These are phyloP conservation scores for Microtus pennsylvanicus DNA, from an alignment of 2,113 vertebrate genomes.

Conservation along the genomic window DNA sequence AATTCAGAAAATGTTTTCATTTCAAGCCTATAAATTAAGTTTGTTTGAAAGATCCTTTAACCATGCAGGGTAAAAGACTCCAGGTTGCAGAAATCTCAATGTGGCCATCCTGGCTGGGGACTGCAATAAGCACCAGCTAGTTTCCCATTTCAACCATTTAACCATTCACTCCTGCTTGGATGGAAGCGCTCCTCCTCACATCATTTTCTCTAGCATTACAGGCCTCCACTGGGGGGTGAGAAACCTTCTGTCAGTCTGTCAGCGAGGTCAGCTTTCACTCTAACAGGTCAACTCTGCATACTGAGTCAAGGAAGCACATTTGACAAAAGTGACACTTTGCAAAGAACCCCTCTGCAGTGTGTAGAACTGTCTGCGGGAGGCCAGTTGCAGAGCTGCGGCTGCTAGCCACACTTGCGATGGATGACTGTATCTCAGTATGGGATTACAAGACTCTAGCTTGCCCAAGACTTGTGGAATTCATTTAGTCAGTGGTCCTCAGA, in stretches of 20 bases:
- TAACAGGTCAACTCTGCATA: background rate
- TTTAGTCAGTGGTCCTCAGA: background rate
- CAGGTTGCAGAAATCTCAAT: background rate
- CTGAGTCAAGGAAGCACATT: background rate
- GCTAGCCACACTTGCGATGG: background rate
- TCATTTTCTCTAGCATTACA: background rate
- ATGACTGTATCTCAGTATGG: background rate
- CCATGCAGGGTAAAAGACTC: background rate
- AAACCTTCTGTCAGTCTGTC: background rate
- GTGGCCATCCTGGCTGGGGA: too few relatives aligned
- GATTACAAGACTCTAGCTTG: background rate
- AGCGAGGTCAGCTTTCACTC: background rate
- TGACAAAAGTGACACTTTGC: background rate
- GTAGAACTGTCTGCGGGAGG: background rate
- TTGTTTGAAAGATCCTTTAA: background rate
- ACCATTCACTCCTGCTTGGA: background rate
- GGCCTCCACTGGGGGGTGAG: background rate
- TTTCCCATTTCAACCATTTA: background rate
- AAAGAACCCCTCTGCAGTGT: background rate
- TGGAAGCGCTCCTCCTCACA: background rate
- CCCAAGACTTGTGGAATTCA: background rate
- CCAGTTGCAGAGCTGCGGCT: background rate
- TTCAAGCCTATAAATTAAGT: background rate
- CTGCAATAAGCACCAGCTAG: background rate
- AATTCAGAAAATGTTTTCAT: background rate